Base-by-base conservation (phyloP, 1,140 invertebrate genomes). In the Drosophila ercepeae region DNA sequence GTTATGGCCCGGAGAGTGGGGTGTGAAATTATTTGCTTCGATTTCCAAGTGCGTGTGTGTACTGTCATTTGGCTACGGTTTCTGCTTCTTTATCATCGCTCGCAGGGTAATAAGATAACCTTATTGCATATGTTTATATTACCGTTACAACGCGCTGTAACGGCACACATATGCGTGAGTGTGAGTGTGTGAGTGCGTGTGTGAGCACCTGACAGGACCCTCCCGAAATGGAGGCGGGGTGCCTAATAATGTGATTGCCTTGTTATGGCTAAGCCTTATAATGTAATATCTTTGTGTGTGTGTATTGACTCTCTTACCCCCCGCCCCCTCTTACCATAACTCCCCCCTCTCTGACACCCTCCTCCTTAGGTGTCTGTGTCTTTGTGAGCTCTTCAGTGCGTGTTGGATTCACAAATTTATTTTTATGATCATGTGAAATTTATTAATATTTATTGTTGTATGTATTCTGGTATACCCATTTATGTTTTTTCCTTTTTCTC, bases 371-470 rank as follows among this genome's bases (percentile, higher is more conserved):
- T 45, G 19, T 25, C 23, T 52, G 32, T 52, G 41, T 21, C 21
- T 4, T 21, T 72, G 64, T 48, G 57, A 27, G 54, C 65, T 54
- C 39, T 41, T 54, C 60, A 63, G 57, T 76, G 57, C 55, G 79
- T 73, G 77, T 70, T 79, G 73, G 81, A 86, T 86, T 88, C 82
- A 88, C 82, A 86, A 86, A 88, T 86, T 86, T 81, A 86, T 86
- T 86, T 86, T 86, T 86, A 86, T 88, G 82, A 88, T 86, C 82
- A 86, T 86, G 82, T 88, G 82, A 86, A 86, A 86, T 86, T 86
- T 86, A 86, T 86, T 88, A 86, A 86, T 86, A 86, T 86, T 86
- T 86, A 86, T 86, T 86, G 82, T 86, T 75, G 82, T 88, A 86
- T 67, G 68, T 71, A 64, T 73, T 72, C 63, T 53, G 4, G 68